Base-by-base conservation (phyloP, 2,888 invertebrate genomes). In the Hipparchia semele region DNA sequence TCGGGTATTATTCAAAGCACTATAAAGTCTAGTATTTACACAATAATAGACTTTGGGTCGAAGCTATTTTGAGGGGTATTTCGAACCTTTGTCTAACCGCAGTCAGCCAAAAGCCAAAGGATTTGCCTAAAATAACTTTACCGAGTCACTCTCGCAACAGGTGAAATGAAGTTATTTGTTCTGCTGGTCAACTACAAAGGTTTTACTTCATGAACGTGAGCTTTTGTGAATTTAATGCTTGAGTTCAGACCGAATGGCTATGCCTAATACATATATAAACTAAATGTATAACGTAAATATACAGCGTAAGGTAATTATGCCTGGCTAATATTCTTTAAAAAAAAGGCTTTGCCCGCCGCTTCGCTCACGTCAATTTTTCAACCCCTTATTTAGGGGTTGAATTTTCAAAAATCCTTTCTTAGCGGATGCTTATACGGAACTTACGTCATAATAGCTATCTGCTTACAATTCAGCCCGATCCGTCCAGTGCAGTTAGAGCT, bases 81-180 rank as follows among this genome's bases (percentile, higher is more conserved):
- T 61, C 6, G 61, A n/a, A 73, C 73, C 73, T 71, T 73, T 73
- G 68, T 64, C 68, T 68, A 60, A 71, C 71, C 71, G 73, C 64
- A 68, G 68, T 62, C 51, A 58, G 67, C 59, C 62, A 71, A 68
- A 71, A 58, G 67, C 59, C 62, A 71, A 68, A 71, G 73, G 67
- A 54, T 65, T 59, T 65, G 71, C 73, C 73, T 68, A 68, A 75
- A 73, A 73, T 73, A 73, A 75, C 73, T 75, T 73, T 61, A 73
- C 75, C 60, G 73, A 75, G 59, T 54, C 54, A 68, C 54, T 64
- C 60, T 59, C 64, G 73, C 75, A 75, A 75, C 75, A 75, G 73
- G 73, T 73, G 73, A 74, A 71, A 74, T 71, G 64, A 71, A 68
- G 59, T 71, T 72, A 72, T 72, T 65, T 60, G 62, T 64, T 68